Base-by-base conservation (phyloP, 1,140 invertebrate species). In the Drosophila neocordata region DNA sequence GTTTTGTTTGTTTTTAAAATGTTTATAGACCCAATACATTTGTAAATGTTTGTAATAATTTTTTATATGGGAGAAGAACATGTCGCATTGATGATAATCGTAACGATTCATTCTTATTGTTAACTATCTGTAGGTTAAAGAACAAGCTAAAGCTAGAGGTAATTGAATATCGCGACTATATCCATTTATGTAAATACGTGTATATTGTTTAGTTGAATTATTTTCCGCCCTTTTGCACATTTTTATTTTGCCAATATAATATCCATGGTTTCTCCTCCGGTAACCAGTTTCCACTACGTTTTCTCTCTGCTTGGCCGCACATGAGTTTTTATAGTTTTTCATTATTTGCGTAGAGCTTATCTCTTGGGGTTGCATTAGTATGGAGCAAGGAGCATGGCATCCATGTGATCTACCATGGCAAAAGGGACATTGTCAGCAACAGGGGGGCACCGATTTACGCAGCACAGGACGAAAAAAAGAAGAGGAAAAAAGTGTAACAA, bases 181-280 rank as follows among this genome's bases (percentile, higher is more conserved):
- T 88, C 79, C 84, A 89, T 88, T 88, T 88, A 87, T 83, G 79
- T 87, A 87, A 84, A 89, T 89, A 83, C 84, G 76, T 88, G 83
- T 88, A 87, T 77, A 87, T 88, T 87, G 84, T 88, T 87, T 79
- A 87, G 84, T 89, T 89, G 79, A 87, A 83, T 87, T 87, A 87
- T 83, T 88, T 87, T 87, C 83, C 84, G 83, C 79, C 76, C 52
- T 70, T 77, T 83, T 87, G 83, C 83, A 87, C 83, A 87, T 79
- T 83, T 88, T 85, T 85, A 87, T 87, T 88, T 87, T 81, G 62
- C 69, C 70, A 73, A 88, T 87, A 83, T 88, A 88, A 83, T 83
- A 88, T 69, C 71, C 75, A 65, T 58, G 65, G 60, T 69, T 62
- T 27, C 58, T 58, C 44, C 65, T 70, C 27, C 13, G 53, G 53